A percentile compares a stretch with the other conserved stretches of the same genome.
Conservation (phyloP, 1,140 invertebrate species). For the Harpegnathos saltator region DNA sequence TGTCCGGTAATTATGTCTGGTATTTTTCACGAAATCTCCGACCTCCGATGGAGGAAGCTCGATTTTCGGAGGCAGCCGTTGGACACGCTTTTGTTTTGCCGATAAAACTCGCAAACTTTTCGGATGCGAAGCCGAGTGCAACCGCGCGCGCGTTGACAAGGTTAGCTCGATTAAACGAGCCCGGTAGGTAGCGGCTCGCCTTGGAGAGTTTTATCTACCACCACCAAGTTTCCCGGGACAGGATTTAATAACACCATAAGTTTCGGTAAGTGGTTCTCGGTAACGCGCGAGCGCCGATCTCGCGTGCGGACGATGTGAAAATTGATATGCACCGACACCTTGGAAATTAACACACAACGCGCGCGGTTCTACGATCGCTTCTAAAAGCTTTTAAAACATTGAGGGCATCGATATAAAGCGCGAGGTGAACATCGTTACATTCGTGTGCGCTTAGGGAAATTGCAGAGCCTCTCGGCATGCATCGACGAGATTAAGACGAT, state of each 20-base stretch:
- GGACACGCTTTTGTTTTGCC: conserved; percentile 49
- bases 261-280: conserved; percentile 49
- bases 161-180: conserved; percentile 54
- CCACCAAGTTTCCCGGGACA: conserved; percentile 41
- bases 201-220: conserved; percentile 54
- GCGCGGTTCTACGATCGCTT: conserved; percentile 26
- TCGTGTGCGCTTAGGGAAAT: neutral
- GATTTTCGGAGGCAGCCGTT: conserved; percentile 17
- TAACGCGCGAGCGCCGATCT: conserved; percentile 13
- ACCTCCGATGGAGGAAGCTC: conserved; percentile 8
- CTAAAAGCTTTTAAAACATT: conserved; percentile 40
- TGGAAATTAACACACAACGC: conserved; percentile 56
- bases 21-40: conserved; percentile 34
- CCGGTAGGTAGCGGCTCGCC: conserved; percentile 11
- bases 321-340: conserved; percentile 45
- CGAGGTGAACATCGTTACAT: conserved; percentile 14
- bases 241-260: conserved; percentile 61
- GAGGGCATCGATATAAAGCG: neutral
- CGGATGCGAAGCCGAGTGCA: conserved; percentile 22
- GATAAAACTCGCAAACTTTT: conserved; percentile 51
- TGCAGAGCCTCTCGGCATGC: neutral
- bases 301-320: conserved; percentile 26
- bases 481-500: neutral
- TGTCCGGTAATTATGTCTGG: conserved; percentile 15
- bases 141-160: conserved; percentile 54